These are phyloP conservation scores for Craniophora ligustri DNA, from an alignment of 2,888 invertebrate genomes.

Conservation along the genomic window DNA sequence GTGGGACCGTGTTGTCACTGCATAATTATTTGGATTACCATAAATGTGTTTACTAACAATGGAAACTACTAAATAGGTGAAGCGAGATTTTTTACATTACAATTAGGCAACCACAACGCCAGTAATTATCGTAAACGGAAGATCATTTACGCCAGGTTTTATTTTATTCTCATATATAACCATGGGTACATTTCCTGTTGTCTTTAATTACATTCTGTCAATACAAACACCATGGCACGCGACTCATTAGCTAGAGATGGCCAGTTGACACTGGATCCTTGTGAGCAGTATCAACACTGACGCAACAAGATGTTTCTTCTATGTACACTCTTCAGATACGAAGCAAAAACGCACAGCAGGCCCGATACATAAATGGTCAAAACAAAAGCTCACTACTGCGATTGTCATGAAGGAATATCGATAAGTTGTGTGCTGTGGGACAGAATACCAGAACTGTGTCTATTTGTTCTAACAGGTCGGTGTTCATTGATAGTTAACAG, in stretches of 20 bases:
- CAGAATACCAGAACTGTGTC: too few relatives aligned
- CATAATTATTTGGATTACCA: slow-evolving; percentile 19
- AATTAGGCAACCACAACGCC: slow-evolving; percentile 1
- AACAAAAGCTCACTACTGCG: too few relatives aligned
- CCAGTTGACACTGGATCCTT: slow-evolving; percentile 11
- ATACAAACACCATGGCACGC: slow-evolving; percentile 5
- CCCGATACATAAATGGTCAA: not conserved
- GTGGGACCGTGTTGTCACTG: slow-evolving; percentile 21
- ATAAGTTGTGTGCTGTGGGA: too few relatives aligned
- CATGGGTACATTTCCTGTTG: slow-evolving; percentile 6
- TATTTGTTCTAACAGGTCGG: too few relatives aligned
- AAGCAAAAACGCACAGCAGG: not conserved
- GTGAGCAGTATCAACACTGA: slow-evolving; percentile 13
- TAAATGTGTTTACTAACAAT: slow-evolving; percentile 12
- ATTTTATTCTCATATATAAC: slow-evolving; percentile 14
- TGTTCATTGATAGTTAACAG: too few relatives aligned
- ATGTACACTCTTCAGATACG: not conserved
- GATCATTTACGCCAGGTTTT: slow-evolving; percentile 12
- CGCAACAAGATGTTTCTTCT: slow-evolving; percentile 5
- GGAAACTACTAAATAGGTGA: slow-evolving; percentile 14
- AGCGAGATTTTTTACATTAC: slow-evolving; percentile 12
- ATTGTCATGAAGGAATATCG: not conserved
- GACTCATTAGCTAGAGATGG: slow-evolving; percentile 1
- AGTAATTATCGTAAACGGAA: slow-evolving; percentile 17
- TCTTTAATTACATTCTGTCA: slow-evolving; percentile 1